Base-by-base conservation (phyloP, 2,888 invertebrate genomes). In the Hyposoter didymator region DNA sequence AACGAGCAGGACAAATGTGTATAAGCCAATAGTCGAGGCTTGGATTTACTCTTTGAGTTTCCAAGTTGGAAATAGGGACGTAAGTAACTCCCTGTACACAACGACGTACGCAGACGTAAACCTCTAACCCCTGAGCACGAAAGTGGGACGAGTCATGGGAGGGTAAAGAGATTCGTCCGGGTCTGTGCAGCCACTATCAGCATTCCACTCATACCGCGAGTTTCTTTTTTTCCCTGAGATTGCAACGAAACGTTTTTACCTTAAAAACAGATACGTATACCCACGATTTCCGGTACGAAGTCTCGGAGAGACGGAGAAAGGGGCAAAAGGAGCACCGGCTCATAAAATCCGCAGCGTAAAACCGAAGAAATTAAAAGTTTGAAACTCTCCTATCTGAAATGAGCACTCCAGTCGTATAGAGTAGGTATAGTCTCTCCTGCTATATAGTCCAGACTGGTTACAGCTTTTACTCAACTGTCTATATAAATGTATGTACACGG, bases 351-450 rank as follows among this genome's bases (percentile, higher is more conserved):
- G 84, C 85, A 83, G 85, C 90, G 90, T 90, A 91, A 91, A 91
- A 90, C 88, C 88, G 89, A 91, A 90, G 90, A 90, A 91, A 91
- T 91, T 91, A 91, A 91, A 91, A 91, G 88, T 91, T 91, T 89
- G 87, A 88, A 90, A 90, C 89, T 90, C 87, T 87, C 87, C 89
- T 90, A 90, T 91, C 89, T 90, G 88, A 90, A 91, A 90, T 89
- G 90, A 90, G 89, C 90, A 89, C 89, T 90, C 88, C 85, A 88
- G 85, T 81, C 82, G 84, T 88, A 83, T 85, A 87, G 85, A 76
- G 69, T 55, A 66, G 55, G 47, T 79, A 81, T 59, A 72, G 69
- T 75, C 39, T 28, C 28, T 62, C 69, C 10, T 47, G 32, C 55
- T 69, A 66, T 70, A 82, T 74, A 78, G 82, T 69, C 62, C 74